Base-by-base conservation (phyloP, 2,113 vertebrate species). In the Ptilorrhoa leucosticta region DNA sequence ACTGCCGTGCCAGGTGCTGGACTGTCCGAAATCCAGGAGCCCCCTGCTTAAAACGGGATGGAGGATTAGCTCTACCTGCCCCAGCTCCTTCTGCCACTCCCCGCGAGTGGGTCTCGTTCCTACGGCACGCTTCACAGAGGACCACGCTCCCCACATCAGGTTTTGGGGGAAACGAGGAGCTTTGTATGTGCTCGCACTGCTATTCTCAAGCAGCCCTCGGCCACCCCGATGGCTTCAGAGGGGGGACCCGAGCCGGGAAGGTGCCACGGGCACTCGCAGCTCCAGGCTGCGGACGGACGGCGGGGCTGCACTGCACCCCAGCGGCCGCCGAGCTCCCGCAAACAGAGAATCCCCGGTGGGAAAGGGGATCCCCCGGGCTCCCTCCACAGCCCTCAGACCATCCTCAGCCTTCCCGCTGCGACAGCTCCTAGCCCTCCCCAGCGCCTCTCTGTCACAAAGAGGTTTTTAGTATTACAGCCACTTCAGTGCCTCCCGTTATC, bases 321-420 rank as follows among this genome's bases (percentile, higher is more conserved):
- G 82, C 8, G 56, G 79, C 72, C 17, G 13, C 63, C 1, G 19
- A 13, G 26, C 58, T 79, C 37, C 54, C 4, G 19, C 50, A 11
- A 3, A 17, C 40, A 2, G 7, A 2, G 7, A 13, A 35, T 13
- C 15, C 58, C 19, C 2, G 30, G 0, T 2, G 27, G n/a, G 47
- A 27, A 54, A 40, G 42, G 7, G 70, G 15, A 30, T 44, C 37
- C 30, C 19, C 53, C 54, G 9, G 35, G 15, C 48, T 81, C 31
- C 27, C 22, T 30, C 69, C 30, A 5, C 37, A 70, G 47, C 86
- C 30, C 61, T 30, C 37, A 10, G 11, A 68, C 30, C 53, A 6
- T 42, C 65, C 66, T 51, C 79, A 13, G 9, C 50, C 26, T 64
- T 68, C 48, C n/a, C 3, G 9, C 35, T 20, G 33, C 7, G 0